Percentiles rank a stretch among this genome's conserved stretches.
Conservation (phyloP, 1,140 invertebrate genomes). For the Ooceraea biroi region DNA sequence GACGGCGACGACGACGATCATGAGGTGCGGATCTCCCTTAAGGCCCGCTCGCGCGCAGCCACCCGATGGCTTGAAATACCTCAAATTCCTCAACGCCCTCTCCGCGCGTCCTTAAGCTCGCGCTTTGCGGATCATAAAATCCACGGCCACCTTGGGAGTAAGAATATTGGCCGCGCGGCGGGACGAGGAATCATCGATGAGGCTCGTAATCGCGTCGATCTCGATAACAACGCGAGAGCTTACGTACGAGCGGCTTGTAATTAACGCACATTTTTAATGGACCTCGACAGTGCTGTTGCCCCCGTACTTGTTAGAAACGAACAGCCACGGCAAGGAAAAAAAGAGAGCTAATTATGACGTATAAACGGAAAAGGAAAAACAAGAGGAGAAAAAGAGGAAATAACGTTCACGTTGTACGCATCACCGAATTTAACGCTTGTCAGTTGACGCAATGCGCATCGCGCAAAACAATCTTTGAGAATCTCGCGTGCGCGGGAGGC, state of each 20-base stretch:
- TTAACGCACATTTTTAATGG: conserved; percentile 10
- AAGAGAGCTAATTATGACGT: too few relatives aligned
- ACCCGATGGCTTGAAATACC: conserved; percentile 60
- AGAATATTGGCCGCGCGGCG: conserved; percentile 24
- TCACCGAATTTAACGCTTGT: too few relatives aligned
- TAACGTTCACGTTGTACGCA: background rate
- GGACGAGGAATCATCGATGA: conserved; percentile 22
- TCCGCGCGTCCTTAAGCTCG: conserved; percentile 41
- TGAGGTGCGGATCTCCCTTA: conserved; percentile 36
- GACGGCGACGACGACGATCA: conserved; percentile 24
- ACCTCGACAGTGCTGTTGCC: too few relatives aligned
- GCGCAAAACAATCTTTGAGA: background rate
- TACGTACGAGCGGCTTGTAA: background rate
- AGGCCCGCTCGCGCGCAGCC: conserved; percentile 35
- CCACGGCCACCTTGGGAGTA: conserved; percentile 11
- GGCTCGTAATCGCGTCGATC: conserved; percentile 25
- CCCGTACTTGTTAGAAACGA: too few relatives aligned
- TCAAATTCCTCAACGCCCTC: conserved; percentile 63
- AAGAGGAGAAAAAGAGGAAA: background rate
- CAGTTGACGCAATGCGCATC: background rate
- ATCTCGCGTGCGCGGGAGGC: background rate
- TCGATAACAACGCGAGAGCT: conserved; percentile 22
- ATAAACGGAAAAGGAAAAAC: too few relatives aligned
- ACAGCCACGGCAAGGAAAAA: too few relatives aligned
- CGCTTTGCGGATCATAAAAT: conserved; percentile 62